Evolutionary conservation across 2,797 vertebrate genomes (phyloP).

Genomic region (Petrocephalus sullivani): DNA sequence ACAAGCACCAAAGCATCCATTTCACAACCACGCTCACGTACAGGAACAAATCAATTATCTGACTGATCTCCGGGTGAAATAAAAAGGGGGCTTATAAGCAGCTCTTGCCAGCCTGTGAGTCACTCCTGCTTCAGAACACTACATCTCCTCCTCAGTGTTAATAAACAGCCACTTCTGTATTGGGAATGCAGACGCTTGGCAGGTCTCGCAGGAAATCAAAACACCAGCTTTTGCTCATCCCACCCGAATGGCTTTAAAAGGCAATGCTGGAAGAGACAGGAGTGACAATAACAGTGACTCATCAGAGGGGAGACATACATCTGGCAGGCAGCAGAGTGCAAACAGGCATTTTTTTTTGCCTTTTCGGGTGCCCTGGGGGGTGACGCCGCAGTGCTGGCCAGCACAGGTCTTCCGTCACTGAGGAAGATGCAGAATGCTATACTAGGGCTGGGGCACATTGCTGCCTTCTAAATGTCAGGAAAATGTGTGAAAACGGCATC

Average conservation of each 20-base stretch:
- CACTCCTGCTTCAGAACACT: neutral
- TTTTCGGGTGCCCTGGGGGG: slow-evolving; percentile 49
- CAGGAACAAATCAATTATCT: neutral
- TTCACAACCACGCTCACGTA: neutral
- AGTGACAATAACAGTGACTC: slow-evolving; percentile 32
- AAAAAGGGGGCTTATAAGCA: neutral
- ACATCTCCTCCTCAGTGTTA: slow-evolving; percentile 1
- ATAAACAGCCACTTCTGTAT: slow-evolving; percentile 42
- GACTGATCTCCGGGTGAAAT: slow-evolving; percentile 1
- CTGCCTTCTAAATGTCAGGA: neutral
- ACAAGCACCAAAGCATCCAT: neutral
- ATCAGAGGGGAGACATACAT: slow-evolving; percentile 47
- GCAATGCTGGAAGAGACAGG: slow-evolving; percentile 42
- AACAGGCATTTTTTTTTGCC: slow-evolving; percentile 45
- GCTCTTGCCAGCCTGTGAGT: neutral
- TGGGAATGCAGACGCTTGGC: slow-evolving; percentile 41
- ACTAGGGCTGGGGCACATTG: neutral
- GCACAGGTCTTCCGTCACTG: neutral
- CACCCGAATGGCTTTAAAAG: slow-evolving; percentile 62
- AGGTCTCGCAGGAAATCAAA: slow-evolving; percentile 27
- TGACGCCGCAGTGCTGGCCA: neutral
- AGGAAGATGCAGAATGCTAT: neutral
- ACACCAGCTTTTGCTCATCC: slow-evolving; percentile 29
- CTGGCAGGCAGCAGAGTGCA: slow-evolving; percentile 35
- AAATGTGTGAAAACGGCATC: neutral